These are phyloP conservation scores for Philereme vetulata DNA, from an alignment of 2,888 invertebrate genomes.

Conservation along the genomic window DNA sequence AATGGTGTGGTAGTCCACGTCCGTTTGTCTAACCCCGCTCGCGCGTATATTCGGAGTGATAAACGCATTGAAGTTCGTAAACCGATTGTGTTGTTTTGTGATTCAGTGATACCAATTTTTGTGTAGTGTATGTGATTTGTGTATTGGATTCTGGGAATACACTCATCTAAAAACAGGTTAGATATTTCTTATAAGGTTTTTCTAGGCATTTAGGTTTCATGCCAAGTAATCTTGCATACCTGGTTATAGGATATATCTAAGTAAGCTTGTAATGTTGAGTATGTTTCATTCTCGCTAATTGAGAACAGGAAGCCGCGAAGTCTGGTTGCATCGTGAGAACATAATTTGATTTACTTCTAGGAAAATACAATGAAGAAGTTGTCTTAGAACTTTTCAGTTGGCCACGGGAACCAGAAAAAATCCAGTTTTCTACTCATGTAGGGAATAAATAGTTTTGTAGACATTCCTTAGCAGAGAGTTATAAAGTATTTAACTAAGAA, in stretches of 20 bases:
- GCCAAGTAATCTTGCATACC: neutral
- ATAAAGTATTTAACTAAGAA: too few relatives aligned
- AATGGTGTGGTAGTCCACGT: slow-evolving; percentile 28
- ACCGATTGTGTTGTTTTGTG: slow-evolving; percentile 19
- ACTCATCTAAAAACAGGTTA: slow-evolving; percentile 20
- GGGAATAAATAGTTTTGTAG: too few relatives aligned
- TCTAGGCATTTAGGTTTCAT: neutral
- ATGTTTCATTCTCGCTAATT: neutral
- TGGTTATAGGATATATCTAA: neutral
- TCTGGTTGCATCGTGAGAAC: neutral
- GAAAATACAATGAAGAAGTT: too few relatives aligned
- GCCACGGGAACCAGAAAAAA: too few relatives aligned
- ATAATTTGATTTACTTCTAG: neutral
- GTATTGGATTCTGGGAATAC: slow-evolving; percentile 20
- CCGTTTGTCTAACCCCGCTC: slow-evolving; percentile 10
- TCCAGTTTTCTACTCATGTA: too few relatives aligned
- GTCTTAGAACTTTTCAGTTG: too few relatives aligned
- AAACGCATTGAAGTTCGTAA: slow-evolving; percentile 16
- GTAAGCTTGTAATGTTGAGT: too few relatives aligned
- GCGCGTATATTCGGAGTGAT: slow-evolving; percentile 23
- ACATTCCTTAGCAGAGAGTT: too few relatives aligned
- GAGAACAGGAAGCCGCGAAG: neutral
- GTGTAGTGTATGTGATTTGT: slow-evolving; percentile 20
- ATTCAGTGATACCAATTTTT: slow-evolving; percentile 2
- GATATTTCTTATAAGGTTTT: neutral